Evolutionary conservation across 2,113 vertebrate genomes (phyloP).

Genomic region (Dendropsophus ebraccatus): DNA sequence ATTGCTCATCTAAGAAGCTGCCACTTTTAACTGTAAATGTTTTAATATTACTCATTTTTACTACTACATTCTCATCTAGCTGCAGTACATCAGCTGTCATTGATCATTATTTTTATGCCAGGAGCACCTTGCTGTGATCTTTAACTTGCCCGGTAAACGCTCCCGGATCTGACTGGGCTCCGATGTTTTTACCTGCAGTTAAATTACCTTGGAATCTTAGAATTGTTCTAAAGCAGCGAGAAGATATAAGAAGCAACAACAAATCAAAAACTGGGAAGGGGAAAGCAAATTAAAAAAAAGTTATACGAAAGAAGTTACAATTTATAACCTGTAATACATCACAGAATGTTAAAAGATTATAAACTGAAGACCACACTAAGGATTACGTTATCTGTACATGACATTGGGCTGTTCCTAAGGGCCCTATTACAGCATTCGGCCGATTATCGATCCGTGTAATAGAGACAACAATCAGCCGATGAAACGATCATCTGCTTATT

Average conservation of each 20-base stretch:
- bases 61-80: constrained; percentile 57
- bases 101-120: constrained; percentile 56
- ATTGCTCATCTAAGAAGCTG: constrained; percentile 67
- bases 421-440: too few relatives aligned
- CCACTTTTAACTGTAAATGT: constrained; percentile 64
- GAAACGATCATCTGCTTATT: too few relatives aligned
- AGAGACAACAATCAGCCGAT: too few relatives aligned
- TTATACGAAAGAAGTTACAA: neutral
- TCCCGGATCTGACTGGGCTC: neutral
- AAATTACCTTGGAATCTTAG: neutral
- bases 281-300: neutral
- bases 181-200: neutral
- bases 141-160: constrained; percentile 44
- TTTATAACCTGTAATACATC: too few relatives aligned
- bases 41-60: constrained; percentile 68
- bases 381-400: too few relatives aligned
- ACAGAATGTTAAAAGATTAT: too few relatives aligned
- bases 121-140: constrained; percentile 57
- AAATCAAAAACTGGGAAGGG: neutral
- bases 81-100: constrained; percentile 59
- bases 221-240: neutral
- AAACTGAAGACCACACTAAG: too few relatives aligned
- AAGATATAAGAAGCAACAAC: neutral
- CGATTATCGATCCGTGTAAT: too few relatives aligned
- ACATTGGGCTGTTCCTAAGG: too few relatives aligned